Evolutionary conservation across 2,888 invertebrate species (phyloP).

Genomic region (Drosophila anceps): DNA sequence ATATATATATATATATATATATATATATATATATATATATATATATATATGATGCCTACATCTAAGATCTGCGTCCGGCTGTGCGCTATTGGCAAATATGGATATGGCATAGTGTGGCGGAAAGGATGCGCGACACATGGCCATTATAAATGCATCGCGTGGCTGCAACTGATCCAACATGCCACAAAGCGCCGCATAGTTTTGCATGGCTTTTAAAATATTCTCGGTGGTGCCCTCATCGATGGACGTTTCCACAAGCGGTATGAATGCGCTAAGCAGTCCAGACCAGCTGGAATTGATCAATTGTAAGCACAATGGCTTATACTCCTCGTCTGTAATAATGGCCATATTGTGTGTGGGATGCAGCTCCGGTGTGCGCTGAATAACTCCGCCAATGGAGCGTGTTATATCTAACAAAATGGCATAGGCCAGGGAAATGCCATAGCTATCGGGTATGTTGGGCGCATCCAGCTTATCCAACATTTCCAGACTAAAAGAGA

Average conservation of each 20-base stretch:
- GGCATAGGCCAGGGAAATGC: constrained; percentile 97
- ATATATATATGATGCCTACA: constrained; percentile 58
- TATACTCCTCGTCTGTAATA: constrained; percentile 82
- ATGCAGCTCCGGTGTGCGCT: constrained; percentile 86
- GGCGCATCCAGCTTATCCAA: constrained; percentile 98
- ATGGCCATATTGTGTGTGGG: constrained; percentile 74
- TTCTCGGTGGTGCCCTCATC: constrained; percentile 97
- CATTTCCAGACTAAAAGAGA: constrained; percentile 92
- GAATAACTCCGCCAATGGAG: constrained; percentile 90
- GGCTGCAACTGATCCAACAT: constrained; percentile 91
- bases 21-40: no score
- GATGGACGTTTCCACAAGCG: constrained; percentile 97
- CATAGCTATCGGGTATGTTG: constrained; percentile 97
- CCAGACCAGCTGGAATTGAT: constrained; percentile 98
- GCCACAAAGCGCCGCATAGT: constrained; percentile 95
- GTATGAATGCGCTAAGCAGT: constrained; percentile 94
- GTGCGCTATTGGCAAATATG: constrained; percentile 89
- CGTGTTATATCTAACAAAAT: constrained; percentile 96
- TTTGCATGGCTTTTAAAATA: constrained; percentile 96
- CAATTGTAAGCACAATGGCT: constrained; percentile 88
- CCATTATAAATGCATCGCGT: constrained; percentile 96
- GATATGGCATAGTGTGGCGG: constrained; percentile 98
- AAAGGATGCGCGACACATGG: constrained; percentile 97
- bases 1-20: background rate
- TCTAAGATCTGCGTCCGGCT: constrained; percentile 86